Conservation (phyloP, 2,113 vertebrate genomes). For the Euleptes europaea region DNA sequence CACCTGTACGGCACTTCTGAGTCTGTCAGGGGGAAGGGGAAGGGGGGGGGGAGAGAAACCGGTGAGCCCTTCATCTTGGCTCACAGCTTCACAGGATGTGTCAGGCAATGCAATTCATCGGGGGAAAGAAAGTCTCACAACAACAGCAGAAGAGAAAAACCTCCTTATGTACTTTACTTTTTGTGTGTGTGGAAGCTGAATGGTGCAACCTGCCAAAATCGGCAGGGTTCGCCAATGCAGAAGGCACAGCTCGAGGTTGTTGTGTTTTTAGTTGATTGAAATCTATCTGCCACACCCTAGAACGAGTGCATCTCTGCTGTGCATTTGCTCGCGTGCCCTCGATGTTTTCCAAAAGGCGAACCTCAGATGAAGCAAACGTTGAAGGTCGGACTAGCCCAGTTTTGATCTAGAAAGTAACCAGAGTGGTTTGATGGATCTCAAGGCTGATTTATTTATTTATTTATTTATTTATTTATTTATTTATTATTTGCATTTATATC, state of each 20-base stretch:
- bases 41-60: not conserved
- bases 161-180: not conserved
- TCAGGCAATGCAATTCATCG: not conserved
- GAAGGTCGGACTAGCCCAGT: too few relatives aligned
- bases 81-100: not conserved
- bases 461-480: too few relatives aligned
- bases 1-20: slow-evolving; percentile 70
- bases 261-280: not conserved
- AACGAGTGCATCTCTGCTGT: not conserved
- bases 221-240: too few relatives aligned
- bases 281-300: not conserved
- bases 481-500: too few relatives aligned
- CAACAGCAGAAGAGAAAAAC: not conserved
- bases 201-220: not conserved
- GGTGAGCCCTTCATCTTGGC: slow-evolving; percentile 24
- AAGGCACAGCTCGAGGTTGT: not conserved
- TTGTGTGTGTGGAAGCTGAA: not conserved
- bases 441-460: too few relatives aligned
- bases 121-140: not conserved
- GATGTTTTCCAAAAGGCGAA: too few relatives aligned
- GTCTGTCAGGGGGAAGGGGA: slow-evolving; percentile 55
- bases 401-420: too few relatives aligned
- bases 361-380: not conserved
- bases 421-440: too few relatives aligned
- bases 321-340: not conserved